Conservation (phyloP, 2,888 invertebrate species). For the Lasioglossum marginatum region DNA sequence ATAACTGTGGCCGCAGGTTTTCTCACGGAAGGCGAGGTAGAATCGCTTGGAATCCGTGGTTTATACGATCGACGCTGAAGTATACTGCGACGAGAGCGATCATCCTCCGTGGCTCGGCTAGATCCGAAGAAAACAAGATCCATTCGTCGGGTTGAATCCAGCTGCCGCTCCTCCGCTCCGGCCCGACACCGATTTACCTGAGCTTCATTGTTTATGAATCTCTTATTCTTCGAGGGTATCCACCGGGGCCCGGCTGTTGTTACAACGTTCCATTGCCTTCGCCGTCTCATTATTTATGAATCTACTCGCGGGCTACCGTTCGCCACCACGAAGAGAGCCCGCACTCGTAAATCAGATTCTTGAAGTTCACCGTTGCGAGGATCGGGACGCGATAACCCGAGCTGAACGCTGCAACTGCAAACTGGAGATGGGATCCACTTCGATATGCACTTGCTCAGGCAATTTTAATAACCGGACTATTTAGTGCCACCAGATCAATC, state of each 20-base stretch:
- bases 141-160: neutral
- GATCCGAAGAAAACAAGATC: conserved; percentile 19
- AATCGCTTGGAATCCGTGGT: conserved; percentile 42
- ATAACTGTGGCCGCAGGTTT: neutral
- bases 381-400: conserved; percentile 44
- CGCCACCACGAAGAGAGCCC: conserved; percentile 27
- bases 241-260: conserved; percentile 4
- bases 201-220: conserved; percentile 72
- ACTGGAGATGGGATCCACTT: neutral
- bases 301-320: conserved; percentile 65
- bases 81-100: conserved; percentile 35
- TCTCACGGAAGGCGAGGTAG: conserved; percentile 59
- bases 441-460: neutral
- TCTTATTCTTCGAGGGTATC: conserved; percentile 44
- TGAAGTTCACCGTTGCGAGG: conserved; percentile 48
- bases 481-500: neutral
- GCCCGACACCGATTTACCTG: conserved; percentile 56
- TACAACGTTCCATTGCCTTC: conserved; percentile 11
- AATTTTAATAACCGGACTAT: neutral
- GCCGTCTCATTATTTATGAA: conserved; percentile 74
- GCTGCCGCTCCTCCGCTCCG: neutral
- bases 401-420: neutral
- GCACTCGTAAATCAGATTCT: conserved; percentile 63
- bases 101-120: conserved; percentile 1
- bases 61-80: conserved; percentile 50